Percentiles rank a stretch among this genome's conserved stretches.
phyloP scores from a whole-genome alignment of 2,113 vertebrate genomes.

The Hippocampus comes region DNA sequence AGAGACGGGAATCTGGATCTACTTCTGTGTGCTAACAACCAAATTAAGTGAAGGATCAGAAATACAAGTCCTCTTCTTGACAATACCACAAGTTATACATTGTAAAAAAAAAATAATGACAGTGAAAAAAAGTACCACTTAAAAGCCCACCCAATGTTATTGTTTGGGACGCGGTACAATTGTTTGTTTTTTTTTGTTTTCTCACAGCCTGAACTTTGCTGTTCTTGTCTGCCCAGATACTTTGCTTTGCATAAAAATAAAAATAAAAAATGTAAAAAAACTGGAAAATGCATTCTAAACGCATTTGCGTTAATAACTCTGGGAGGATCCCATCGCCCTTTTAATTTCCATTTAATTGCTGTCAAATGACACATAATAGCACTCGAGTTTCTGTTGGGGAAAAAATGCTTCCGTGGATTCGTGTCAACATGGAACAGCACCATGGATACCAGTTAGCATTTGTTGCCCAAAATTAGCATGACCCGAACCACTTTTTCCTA shows the following conservation, averaged over 20 bases:
- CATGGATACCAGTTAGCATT: not conserved
- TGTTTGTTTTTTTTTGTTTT: conserved; percentile 14
- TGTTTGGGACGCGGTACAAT: conserved; percentile 18
- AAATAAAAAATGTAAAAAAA: not conserved
- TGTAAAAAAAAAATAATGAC: too few relatives aligned
- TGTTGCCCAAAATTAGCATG: not conserved
- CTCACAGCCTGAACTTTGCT: not conserved
- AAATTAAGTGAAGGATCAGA: too few relatives aligned
- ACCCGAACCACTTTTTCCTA: not conserved
- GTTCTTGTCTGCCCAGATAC: conserved; percentile 22
- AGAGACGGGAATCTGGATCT: too few relatives aligned
- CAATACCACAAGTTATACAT: too few relatives aligned
- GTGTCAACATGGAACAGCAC: not conserved
- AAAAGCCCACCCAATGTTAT: too few relatives aligned
- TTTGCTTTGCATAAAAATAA: conserved; percentile 3
- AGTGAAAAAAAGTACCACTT: too few relatives aligned
- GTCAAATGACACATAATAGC: not conserved
- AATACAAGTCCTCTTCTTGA: too few relatives aligned
- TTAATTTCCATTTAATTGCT: conserved; percentile 1
- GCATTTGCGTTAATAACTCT: not conserved
- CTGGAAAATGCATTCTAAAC: too few relatives aligned
- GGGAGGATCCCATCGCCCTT: not conserved
- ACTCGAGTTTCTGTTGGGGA: not conserved
- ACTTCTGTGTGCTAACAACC: too few relatives aligned
- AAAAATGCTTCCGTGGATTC: not conserved